These are phyloP conservation scores for Epinotia nisella DNA, from an alignment of 2,888 invertebrate species.

Conservation along the genomic window DNA sequence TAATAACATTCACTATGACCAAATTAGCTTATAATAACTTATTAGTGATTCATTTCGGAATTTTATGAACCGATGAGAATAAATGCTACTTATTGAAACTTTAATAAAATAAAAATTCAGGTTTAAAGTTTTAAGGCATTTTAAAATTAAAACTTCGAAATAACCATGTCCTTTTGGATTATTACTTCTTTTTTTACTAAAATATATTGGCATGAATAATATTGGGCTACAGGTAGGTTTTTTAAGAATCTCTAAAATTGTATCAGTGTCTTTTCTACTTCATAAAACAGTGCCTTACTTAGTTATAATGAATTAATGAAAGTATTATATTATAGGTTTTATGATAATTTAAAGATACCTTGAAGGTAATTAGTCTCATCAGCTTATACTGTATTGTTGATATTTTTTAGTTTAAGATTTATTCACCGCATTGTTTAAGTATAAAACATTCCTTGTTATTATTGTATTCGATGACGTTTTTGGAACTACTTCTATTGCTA, in stretches of 20 bases:
- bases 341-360: constrained; percentile 28
- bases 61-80: too few species aligned
- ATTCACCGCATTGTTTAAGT: constrained; percentile 3
- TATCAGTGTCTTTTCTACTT: background rate
- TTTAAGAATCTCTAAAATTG: constrained; percentile 31
- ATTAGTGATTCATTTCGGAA: too few species aligned
- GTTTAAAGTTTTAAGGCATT: too few species aligned
- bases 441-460: constrained; percentile 15
- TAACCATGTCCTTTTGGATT: background rate
- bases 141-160: too few species aligned
- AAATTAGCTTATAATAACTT: too few species aligned
- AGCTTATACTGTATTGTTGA: background rate
- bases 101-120: too few species aligned
- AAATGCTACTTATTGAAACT: too few species aligned
- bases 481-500: background rate
- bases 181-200: background rate
- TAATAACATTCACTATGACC: too few species aligned
- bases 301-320: constrained; percentile 31
- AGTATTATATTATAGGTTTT: constrained; percentile 36
- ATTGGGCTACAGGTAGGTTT: background rate
- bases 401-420: constrained; percentile 15
- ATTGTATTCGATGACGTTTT: background rate
- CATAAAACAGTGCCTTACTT: constrained; percentile 36
- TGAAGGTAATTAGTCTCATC: constrained; percentile 13
- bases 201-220: background rate